phyloP scores from a whole-genome alignment of 2,888 invertebrate genomes.

The Chaetoderma sp. region DNA sequence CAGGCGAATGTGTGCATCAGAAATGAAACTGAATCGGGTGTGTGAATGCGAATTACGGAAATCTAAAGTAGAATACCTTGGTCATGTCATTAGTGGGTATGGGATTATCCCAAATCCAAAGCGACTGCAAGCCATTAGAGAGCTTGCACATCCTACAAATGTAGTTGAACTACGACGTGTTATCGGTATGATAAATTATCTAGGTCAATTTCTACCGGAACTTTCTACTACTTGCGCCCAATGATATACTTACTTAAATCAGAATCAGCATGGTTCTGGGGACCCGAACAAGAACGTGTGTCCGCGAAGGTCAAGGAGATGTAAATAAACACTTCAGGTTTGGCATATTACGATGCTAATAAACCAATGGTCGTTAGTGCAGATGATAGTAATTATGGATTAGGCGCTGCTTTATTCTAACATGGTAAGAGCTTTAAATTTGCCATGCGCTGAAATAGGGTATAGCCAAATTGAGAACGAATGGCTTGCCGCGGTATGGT shows the following conservation, averaged over 20 bases:
- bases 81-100: constrained; percentile 30
- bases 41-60: constrained; percentile 23
- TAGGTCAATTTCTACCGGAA: constrained; percentile 33
- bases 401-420: constrained; percentile 38
- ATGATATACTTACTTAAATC: constrained; percentile 24
- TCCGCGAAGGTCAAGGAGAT: constrained; percentile 33
- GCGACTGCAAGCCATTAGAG: constrained; percentile 28
- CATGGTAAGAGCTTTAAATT: constrained; percentile 29
- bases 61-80: constrained; percentile 16
- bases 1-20: not conserved
- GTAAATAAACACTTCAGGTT: constrained; percentile 27
- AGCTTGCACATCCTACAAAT: constrained; percentile 27
- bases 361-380: constrained; percentile 40
- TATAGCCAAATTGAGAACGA: constrained; percentile 24
- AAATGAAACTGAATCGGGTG: constrained; percentile 17
- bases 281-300: constrained; percentile 25
- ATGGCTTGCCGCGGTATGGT: constrained; percentile 19
- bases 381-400: constrained; percentile 39
- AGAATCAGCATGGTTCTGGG: constrained; percentile 32
- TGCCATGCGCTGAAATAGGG: constrained; percentile 31
- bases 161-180: constrained; percentile 30
- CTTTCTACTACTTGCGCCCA: constrained; percentile 33
- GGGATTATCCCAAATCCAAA: constrained; percentile 32
- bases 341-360: constrained; percentile 35
- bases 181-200: constrained; percentile 40